Evolutionary conservation across 2,797 vertebrate species (phyloP).

Genomic region (Chiloscyllium punctatum): DNA sequence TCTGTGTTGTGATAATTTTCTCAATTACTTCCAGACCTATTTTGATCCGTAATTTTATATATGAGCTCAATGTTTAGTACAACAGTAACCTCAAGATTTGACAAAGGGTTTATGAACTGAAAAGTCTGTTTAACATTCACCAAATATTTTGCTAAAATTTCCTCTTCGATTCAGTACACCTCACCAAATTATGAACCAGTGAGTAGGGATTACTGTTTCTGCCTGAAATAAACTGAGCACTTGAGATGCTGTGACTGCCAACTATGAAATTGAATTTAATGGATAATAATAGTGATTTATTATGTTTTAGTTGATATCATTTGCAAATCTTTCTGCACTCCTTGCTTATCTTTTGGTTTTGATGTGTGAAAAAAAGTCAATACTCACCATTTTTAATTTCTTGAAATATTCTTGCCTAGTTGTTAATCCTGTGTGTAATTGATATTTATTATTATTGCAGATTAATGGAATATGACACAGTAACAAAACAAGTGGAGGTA

Average conservation of each 20-base stretch:
- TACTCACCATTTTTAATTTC: neutral
- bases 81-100: neutral
- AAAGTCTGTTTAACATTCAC: neutral
- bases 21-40: neutral
- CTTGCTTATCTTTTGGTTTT: neutral
- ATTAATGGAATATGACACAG: conserved; percentile 77
- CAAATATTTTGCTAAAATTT: neutral
- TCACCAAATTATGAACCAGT: neutral
- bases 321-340: neutral
- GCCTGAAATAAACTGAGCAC: neutral
- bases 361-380: no score
- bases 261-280: neutral
- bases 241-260: neutral
- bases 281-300: neutral
- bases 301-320: neutral
- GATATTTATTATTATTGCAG: conserved; percentile 51
- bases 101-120: neutral
- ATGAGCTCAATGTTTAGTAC: neutral
- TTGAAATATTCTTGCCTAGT: neutral
- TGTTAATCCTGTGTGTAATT: neutral
- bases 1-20: neutral
- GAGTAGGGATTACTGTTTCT: neutral
- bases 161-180: neutral
- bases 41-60: neutral
- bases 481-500: conserved; percentile 77